Percentiles rank a stretch among this genome's conserved stretches.
These are phyloP conservation scores for Salvelinus sp. DNA, from an alignment of 2,113 vertebrate genomes.

Conservation along the genomic window DNA sequence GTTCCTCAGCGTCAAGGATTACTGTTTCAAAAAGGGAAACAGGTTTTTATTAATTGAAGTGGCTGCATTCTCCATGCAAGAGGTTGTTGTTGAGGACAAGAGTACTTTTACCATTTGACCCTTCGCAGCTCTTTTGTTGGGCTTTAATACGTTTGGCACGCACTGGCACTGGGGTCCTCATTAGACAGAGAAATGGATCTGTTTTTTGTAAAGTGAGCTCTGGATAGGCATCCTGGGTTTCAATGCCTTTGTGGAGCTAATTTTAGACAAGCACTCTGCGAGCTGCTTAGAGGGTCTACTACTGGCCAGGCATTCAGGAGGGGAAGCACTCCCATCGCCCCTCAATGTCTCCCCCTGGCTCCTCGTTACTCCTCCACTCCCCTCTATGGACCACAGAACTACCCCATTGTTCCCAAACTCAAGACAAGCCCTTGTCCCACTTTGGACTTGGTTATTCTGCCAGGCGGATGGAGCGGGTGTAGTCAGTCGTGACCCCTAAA, in stretches of 20 bases:
- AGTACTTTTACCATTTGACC: neutral
- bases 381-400: neutral
- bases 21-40: too few relatives aligned
- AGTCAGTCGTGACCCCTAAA: constrained; percentile 46
- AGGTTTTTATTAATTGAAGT: too few relatives aligned
- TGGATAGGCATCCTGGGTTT: constrained; percentile 18
- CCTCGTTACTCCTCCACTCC: neutral
- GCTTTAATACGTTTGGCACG: constrained; percentile 9
- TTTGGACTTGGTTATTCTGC: constrained; percentile 49
- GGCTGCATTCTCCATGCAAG: neutral
- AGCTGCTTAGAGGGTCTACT: constrained; percentile 8
- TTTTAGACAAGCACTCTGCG: constrained; percentile 14
- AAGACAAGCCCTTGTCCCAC: constrained; percentile 26
- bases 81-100: neutral
- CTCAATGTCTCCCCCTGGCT: too few relatives aligned
- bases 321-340: constrained; percentile 7
- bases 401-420: too few relatives aligned
- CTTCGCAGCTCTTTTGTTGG: constrained; percentile 19
- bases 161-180: constrained; percentile 1
- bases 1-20: too few relatives aligned
- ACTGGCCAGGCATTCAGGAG: constrained; percentile 16
- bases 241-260: constrained; percentile 29
- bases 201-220: constrained; percentile 25
- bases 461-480: constrained; percentile 49
- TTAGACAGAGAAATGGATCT: constrained; percentile 37